These are phyloP conservation scores for Aleiodes testaceus DNA, from an alignment of 2,888 invertebrate species.

Conservation along the genomic window DNA sequence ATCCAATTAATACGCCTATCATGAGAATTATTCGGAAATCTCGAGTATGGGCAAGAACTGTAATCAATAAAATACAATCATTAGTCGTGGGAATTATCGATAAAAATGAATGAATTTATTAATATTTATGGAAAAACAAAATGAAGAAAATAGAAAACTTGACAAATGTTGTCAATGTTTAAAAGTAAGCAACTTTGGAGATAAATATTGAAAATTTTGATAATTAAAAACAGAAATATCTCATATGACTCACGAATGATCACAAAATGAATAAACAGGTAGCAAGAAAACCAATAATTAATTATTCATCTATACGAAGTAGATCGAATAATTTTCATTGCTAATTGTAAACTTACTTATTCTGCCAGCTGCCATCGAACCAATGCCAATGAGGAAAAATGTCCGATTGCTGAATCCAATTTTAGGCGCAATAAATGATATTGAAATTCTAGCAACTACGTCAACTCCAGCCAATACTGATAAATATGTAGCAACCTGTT, in stretches of 20 bases:
- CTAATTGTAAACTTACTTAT: slow-evolving; percentile 73
- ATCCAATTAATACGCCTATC: slow-evolving; percentile 80
- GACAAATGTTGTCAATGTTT: too few relatives aligned
- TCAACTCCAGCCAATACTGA: slow-evolving; percentile 81
- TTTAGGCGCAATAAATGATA: slow-evolving; percentile 81
- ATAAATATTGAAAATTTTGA: too few relatives aligned
- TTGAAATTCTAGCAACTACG: slow-evolving; percentile 78
- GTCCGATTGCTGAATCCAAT: slow-evolving; percentile 82
- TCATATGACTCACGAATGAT: too few relatives aligned
- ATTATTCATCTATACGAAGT: slow-evolving; percentile 35
- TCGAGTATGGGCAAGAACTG: slow-evolving; percentile 79
- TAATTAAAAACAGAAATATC: background rate
- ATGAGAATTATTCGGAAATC: slow-evolving; percentile 75
- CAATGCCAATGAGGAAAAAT: slow-evolving; percentile 81
- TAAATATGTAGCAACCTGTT: slow-evolving; percentile 81
- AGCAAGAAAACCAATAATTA: background rate
- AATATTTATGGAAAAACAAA: too few relatives aligned
- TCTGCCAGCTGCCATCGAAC: slow-evolving; percentile 80
- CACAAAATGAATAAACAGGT: too few relatives aligned
- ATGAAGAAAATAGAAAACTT: too few relatives aligned
- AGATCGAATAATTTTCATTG: background rate
- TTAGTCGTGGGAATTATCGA: slow-evolving; percentile 13
- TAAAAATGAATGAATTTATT: background rate
- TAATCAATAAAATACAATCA: slow-evolving; percentile 35
- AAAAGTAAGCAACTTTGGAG: too few relatives aligned